Evolutionary conservation across 53 echinoderm and acorn worm genomes (phyloP).

Genomic region (Apostichopus leukothele): DNA sequence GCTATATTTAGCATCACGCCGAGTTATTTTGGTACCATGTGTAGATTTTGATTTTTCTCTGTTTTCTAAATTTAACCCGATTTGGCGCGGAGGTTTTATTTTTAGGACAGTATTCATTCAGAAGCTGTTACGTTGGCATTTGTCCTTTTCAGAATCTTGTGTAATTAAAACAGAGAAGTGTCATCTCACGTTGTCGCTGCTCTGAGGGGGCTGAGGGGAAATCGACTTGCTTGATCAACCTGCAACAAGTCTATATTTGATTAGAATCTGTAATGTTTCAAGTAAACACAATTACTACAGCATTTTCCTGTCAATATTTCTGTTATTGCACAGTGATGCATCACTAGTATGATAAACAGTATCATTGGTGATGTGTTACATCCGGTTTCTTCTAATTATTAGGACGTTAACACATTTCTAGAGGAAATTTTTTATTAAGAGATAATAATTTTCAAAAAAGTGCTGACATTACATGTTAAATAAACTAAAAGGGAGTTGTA

Average conservation of each 20-base stretch:
- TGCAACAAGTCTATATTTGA: neutral
- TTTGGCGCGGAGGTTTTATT: conserved; percentile 22
- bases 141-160: conserved; percentile 10
- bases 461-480: too few relatives aligned
- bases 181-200: neutral
- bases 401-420: neutral
- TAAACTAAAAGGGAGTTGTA: too few relatives aligned
- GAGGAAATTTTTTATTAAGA: neutral
- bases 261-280: neutral
- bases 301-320: too few relatives aligned
- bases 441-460: too few relatives aligned
- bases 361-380: neutral
- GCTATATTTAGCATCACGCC: conserved; percentile 25
- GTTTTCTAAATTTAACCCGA: conserved; percentile 41
- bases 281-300: neutral
- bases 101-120: conserved; percentile 31
- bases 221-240: neutral
- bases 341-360: neutral
- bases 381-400: neutral
- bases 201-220: neutral
- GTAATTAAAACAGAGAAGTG: conserved; percentile 22
- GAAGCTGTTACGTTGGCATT: conserved; percentile 21
- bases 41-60: conserved; percentile 13
- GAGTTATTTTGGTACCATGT: conserved; percentile 33
- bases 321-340: too few relatives aligned